Evolutionary conservation across 1,140 invertebrate genomes (phyloP), one percentile per base, ranked within the genome.

Genomic region (Bicyclus anynana): DNA sequence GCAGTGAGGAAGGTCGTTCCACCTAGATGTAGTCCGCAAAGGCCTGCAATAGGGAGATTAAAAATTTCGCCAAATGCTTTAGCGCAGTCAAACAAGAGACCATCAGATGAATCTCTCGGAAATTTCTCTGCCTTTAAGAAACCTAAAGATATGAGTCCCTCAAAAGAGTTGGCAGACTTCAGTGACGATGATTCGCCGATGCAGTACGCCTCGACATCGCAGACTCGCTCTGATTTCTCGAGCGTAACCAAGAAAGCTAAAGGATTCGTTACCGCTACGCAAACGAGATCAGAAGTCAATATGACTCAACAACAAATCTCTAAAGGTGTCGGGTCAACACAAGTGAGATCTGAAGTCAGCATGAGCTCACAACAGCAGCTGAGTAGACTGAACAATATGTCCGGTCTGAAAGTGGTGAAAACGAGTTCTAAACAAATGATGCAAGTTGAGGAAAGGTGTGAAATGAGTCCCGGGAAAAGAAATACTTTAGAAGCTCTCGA

Each of bases 121-220:
- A 77, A 70, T 20, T 81, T 84, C 50, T 80, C 71, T 67, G 77
- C 72, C 53, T 82, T 88, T 59, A 88, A 88, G 62, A 88, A 81
- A 55, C 69, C 78, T 16, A 86, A 83, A 64, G 80, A 84, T 51
- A 74, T 75, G 0, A 67, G 73, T 21, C 67, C 68, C 17, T 54
- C 59, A 12, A 50, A 63, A 16, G 75, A 75, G 20, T 51, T 69
- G 33, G 53, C 61, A 35, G 52, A 40, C 7, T 60, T 29, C 13
- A 59, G 49, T 13, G 46, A 49, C 23, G 65, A 66, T n/a, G 76
- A 71, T 14, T 38, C 53, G 4, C 40, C 47, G 0, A 53, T 74
- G 10, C 74, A 82, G 23, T 75, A 67, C 50, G 59, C 67, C 16
- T 62, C 72, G 6, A 66, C 67, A 2, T 62, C 70, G 20, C 78